phyloP scores from a whole-genome alignment of 2,797 vertebrate species.

The Sebastes wilsoni region DNA sequence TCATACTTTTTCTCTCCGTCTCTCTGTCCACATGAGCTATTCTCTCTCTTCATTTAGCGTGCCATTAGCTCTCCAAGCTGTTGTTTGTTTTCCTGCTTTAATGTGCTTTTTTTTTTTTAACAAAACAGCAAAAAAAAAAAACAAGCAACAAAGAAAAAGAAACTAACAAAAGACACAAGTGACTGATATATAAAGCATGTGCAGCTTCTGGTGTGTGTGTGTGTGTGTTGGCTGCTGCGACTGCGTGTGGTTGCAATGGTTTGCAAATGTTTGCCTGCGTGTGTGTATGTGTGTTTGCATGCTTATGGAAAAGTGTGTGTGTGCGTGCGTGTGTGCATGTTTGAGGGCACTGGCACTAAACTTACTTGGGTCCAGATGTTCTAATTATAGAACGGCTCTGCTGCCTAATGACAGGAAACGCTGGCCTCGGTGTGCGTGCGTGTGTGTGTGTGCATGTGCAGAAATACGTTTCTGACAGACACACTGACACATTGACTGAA shows the following conservation, averaged over 20 bases:
- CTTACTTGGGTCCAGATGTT: constrained; percentile 74
- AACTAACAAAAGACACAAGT: constrained; percentile 1
- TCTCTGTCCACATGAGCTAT: constrained; percentile 48
- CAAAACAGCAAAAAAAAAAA: constrained; percentile 37
- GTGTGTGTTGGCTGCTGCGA: not conserved
- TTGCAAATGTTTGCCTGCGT: constrained; percentile 13
- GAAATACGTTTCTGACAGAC: constrained; percentile 19
- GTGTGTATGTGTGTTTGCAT: constrained; percentile 19
- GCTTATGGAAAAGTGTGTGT: constrained; percentile 3
- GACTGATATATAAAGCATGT: constrained; percentile 47
- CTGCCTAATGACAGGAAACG: constrained; percentile 74
- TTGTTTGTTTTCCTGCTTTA: constrained; percentile 76
- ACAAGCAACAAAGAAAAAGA: constrained; percentile 12
- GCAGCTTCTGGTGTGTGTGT: not conserved
- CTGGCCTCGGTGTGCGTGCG: constrained; percentile 38
- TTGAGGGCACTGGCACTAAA: constrained; percentile 59
- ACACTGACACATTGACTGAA: constrained; percentile 26
- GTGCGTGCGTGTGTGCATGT: not conserved
- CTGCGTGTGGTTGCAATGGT: constrained; percentile 13
- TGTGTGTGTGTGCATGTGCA: constrained; percentile 11
- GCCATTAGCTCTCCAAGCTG: constrained; percentile 78
- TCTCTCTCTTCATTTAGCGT: constrained; percentile 68
- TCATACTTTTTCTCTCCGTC: constrained; percentile 17
- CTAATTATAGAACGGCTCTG: constrained; percentile 74
- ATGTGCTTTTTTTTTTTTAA: constrained; percentile 59